Evolutionary conservation across 37 sponge, comb jelly and placozoan genomes (phyloP).

Genomic region (Tethya wilhelma): DNA sequence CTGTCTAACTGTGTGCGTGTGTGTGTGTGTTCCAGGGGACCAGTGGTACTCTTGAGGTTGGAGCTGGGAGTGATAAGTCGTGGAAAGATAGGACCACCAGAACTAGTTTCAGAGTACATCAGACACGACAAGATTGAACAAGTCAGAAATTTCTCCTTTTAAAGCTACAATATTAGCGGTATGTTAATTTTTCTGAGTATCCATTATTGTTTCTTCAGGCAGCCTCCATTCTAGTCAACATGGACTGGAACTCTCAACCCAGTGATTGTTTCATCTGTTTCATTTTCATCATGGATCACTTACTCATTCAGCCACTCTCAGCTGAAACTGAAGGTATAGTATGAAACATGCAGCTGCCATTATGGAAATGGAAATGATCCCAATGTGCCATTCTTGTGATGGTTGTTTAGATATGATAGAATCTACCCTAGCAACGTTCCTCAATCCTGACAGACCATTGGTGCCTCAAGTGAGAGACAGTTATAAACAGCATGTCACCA

Average conservation of each 20-base stretch:
- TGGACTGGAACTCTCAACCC: conserved; percentile 60
- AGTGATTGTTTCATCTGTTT: conserved; percentile 42
- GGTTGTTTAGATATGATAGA: conserved; percentile 56
- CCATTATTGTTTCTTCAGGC: conserved; percentile 31
- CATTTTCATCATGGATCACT: conserved; percentile 67
- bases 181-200: background rate
- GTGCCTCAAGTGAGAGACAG: background rate
- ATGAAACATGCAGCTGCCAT: background rate
- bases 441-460: conserved; percentile 22
- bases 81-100: conserved; percentile 55
- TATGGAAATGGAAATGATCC: background rate
- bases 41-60: conserved; percentile 53
- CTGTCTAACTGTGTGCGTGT: background rate
- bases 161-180: too few species aligned
- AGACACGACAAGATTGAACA: conserved; percentile 15
- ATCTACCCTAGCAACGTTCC: conserved; percentile 51
- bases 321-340: conserved; percentile 52
- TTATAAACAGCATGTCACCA: conserved; percentile 30
- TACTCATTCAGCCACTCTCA: conserved; percentile 57
- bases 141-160: conserved; percentile 20
- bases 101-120: conserved; percentile 69
- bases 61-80: conserved; percentile 69
- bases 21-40: conserved; percentile 46
- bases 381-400: background rate
- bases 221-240: conserved; percentile 18